These are phyloP conservation scores for Brachyalestes nurse DNA, from an alignment of 2,797 vertebrate species.

Conservation along the genomic window DNA sequence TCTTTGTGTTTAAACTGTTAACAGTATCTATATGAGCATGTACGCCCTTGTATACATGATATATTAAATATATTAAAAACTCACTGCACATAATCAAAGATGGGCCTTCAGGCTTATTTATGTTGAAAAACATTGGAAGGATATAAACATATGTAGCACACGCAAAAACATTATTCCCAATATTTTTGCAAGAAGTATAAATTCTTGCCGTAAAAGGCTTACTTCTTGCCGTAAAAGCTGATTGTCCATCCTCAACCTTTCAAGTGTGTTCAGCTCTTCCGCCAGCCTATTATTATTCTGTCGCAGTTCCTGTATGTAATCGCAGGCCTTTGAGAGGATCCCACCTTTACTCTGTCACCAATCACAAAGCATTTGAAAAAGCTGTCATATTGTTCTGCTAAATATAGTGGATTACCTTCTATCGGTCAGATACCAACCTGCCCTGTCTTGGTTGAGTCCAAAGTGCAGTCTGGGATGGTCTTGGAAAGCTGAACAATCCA, in stretches of 20 bases:
- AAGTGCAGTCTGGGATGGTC: slow-evolving; percentile 91
- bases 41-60: too few relatives aligned
- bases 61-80: too few relatives aligned
- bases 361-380: neutral
- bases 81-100: too few relatives aligned
- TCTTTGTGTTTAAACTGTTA: too few relatives aligned
- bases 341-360: slow-evolving; percentile 89
- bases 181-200: too few relatives aligned
- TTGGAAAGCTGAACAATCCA: slow-evolving; percentile 97
- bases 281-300: slow-evolving; percentile 89
- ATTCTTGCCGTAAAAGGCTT: neutral
- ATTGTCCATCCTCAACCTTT: slow-evolving; percentile 90
- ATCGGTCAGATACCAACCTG: slow-evolving; percentile 76
- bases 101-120: too few relatives aligned
- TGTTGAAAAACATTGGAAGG: too few relatives aligned
- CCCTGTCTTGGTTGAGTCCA: slow-evolving; percentile 93
- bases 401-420: neutral
- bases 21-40: too few relatives aligned
- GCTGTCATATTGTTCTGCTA: neutral
- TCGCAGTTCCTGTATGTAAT: slow-evolving; percentile 94
- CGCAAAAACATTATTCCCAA: too few relatives aligned
- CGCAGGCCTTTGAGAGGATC: slow-evolving; percentile 94
- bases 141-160: too few relatives aligned
- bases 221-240: slow-evolving; percentile 93
- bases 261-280: slow-evolving; percentile 85